Evolutionary conservation across 2,888 invertebrate species (phyloP), one percentile per base, ranked within the genome.

Genomic region (Dioctria rufipes): DNA sequence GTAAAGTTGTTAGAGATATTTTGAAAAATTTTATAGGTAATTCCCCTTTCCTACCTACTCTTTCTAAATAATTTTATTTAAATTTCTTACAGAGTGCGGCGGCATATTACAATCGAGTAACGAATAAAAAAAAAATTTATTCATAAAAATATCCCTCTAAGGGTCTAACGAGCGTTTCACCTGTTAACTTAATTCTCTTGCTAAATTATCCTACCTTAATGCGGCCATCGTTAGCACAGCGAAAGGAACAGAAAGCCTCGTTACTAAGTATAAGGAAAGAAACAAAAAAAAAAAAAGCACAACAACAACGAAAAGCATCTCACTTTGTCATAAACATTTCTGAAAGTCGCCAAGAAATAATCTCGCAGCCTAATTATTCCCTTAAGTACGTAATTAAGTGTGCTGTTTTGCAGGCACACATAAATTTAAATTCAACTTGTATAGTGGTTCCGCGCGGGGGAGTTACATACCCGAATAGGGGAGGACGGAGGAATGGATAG

Each of bases 331-430:
- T 25, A 25, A 25, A 54, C 54, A 54, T 54, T 54, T n/a, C 11
- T 4, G 11, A 4, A 11, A 11, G 54, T 8, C 54, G 54, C 54
- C 54, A 8, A n/a, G n/a, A 54, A 54, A n/a, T 54, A 54, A 54
- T 54, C 63, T 6, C 5, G 37, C 60, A 63, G 39, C 37, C 61
- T 61, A 61, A 61, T 61, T 61, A 61, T 25, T 25, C 61, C 61
- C 61, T 25, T 39, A 61, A 61, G 61, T 4, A 61, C 11, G 61
- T 61, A 61, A 61, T 61, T 61, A 61, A 39, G 61, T 11, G 61
- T 37, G n/a, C 11, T 9, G 49, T 39, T 4, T 61, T 39, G 37
- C 25, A 3, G 37, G 4, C 25, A 25, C 61, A 37, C 61, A 61
- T 61, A 61, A 61, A 61, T 37, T 37, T 25, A 13, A 61, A 61